Conservation (phyloP, 2,797 vertebrate genomes). For the Rhodeus uyekii region DNA sequence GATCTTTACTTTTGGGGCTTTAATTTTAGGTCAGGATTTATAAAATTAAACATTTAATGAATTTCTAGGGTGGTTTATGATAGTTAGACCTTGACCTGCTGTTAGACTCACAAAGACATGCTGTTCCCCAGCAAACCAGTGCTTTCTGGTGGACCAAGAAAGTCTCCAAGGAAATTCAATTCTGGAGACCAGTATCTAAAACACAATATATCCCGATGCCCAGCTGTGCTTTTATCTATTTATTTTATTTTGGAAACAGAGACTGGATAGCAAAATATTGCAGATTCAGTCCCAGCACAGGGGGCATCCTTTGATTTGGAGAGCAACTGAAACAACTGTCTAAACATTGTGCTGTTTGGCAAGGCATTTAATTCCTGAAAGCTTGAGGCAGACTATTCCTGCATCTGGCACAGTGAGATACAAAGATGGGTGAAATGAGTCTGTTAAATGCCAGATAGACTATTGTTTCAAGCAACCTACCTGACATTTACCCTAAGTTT, state of each 20-base stretch:
- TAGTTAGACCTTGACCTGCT: neutral
- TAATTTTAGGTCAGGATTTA: too few relatives aligned
- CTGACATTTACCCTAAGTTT: neutral
- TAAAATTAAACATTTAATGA: neutral
- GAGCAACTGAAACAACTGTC: neutral
- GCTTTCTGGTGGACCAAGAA: neutral
- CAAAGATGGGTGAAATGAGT: conserved; percentile 11
- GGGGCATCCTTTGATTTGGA: conserved; percentile 15
- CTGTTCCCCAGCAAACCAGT: neutral
- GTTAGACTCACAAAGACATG: neutral
- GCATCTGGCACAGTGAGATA: conserved; percentile 10
- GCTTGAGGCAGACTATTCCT: neutral
- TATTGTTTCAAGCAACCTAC: conserved; percentile 10
- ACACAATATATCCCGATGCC: neutral
- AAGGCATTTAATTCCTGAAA: conserved; percentile 5
- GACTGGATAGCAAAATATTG: neutral
- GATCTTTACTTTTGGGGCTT: too few relatives aligned
- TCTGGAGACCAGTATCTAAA: neutral
- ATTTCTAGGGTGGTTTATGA: neutral
- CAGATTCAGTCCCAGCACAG: conserved; percentile 21
- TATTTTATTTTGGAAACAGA: neutral
- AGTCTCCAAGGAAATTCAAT: neutral
- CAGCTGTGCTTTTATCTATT: neutral
- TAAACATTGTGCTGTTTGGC: conserved; percentile 20
- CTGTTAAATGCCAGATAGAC: conserved; percentile 20